Conservation (phyloP, 2,113 vertebrate species). For the Hucho hucho region DNA sequence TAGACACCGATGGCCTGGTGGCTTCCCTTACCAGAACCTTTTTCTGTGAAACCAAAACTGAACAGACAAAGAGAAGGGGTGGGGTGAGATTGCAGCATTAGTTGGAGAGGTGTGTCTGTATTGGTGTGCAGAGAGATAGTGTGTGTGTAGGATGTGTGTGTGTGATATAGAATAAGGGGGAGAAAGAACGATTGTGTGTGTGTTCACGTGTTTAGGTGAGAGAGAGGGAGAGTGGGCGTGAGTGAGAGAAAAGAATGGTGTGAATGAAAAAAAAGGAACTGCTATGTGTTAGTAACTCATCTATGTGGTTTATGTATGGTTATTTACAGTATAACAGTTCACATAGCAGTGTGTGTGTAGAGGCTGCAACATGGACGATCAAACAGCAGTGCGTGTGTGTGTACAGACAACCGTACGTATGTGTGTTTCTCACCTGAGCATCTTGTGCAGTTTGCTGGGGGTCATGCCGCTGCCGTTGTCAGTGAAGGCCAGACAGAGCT, state of each 20-base stretch:
- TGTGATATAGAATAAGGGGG: not conserved
- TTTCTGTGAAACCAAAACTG: slow-evolving; percentile 83
- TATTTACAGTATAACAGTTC: no score
- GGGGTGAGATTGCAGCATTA: not conserved
- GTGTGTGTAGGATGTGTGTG: not conserved
- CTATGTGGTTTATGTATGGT: no score
- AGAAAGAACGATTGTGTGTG: not conserved
- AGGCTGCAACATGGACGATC: no score
- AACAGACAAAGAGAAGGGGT: slow-evolving; percentile 1
- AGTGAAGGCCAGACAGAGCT: slow-evolving; percentile 76
- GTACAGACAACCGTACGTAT: not conserved
- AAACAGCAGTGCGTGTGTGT: no score
- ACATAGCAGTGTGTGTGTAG: no score
- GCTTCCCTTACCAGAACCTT: slow-evolving; percentile 67
- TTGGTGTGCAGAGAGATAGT: not conserved
- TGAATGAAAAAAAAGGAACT: no score
- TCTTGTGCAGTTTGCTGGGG: slow-evolving; percentile 78
- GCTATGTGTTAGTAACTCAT: no score
- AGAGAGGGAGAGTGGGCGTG: not conserved
- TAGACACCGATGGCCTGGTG: slow-evolving; percentile 77
- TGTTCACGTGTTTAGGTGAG: not conserved
- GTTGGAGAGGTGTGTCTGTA: not conserved
- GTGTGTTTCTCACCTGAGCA: slow-evolving; percentile 75
- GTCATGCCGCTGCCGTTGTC: slow-evolving; percentile 84
- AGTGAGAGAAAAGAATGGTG: no score